phyloP scores from a whole-genome alignment of 2,113 vertebrate genomes.

The Anguilla japonica region DNA sequence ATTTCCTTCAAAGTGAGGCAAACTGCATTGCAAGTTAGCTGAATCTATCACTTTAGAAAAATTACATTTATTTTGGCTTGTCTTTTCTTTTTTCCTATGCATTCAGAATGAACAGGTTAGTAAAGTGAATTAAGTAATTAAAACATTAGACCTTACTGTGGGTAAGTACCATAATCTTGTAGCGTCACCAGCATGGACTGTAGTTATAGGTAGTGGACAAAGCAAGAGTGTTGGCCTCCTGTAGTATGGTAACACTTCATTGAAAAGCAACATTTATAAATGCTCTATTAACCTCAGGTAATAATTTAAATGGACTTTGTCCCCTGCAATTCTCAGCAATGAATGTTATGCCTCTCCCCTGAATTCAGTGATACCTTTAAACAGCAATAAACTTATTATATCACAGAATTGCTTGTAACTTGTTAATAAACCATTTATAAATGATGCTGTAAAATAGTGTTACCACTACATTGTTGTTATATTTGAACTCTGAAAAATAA shows the following conservation, averaged over 20 bases:
- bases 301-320: conserved; percentile 58
- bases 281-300: conserved; percentile 48
- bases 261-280: conserved; percentile 70
- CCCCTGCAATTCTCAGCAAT: background rate
- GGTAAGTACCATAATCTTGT: conserved; percentile 74
- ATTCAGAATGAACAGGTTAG: conserved; percentile 82
- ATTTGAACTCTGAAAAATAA: conserved; percentile 42
- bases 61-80: conserved; percentile 73
- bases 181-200: conserved; percentile 71
- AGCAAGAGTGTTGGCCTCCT: conserved; percentile 75
- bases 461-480: conserved; percentile 71
- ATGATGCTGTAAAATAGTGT: conserved; percentile 78
- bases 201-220: conserved; percentile 60
- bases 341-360: conserved; percentile 16
- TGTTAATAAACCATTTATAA: conserved; percentile 51
- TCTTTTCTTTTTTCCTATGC: conserved; percentile 75
- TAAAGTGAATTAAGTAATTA: conserved; percentile 68
- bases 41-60: conserved; percentile 38
- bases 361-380: conserved; percentile 19
- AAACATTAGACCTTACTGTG: conserved; percentile 70
- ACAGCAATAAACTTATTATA: conserved; percentile 37
- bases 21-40: background rate
- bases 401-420: conserved; percentile 59
- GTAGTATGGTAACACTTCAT: conserved; percentile 79
- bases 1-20: background rate